A percentile compares a stretch with the other conserved stretches of the same genome.
Conservation (phyloP, 2,888 invertebrate genomes). For the Eurois occulta region DNA sequence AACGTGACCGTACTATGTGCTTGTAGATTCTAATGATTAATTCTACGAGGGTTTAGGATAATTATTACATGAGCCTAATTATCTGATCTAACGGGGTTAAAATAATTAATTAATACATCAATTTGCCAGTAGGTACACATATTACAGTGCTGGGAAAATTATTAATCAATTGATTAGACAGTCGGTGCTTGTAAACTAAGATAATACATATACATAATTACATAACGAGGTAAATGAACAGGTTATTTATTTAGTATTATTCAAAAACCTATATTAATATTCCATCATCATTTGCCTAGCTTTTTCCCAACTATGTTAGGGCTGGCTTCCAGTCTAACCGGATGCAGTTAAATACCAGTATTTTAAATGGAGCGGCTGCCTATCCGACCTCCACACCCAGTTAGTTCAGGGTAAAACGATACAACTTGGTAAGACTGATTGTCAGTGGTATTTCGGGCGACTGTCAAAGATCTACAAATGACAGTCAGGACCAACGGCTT, state of each 20-base stretch:
- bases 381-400: too few species aligned
- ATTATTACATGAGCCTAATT: constrained; percentile 2
- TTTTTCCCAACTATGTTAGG: too few species aligned
- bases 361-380: too few species aligned
- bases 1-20: background rate
- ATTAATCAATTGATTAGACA: constrained; percentile 23
- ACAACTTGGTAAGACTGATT: too few species aligned
- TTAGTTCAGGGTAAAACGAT: too few species aligned
- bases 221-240: background rate
- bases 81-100: constrained; percentile 13
- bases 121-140: constrained; percentile 16
- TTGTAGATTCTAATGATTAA: background rate
- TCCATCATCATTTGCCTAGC: too few species aligned
- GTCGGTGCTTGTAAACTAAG: constrained; percentile 11
- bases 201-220: background rate
- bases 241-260: background rate
- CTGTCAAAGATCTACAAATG: too few species aligned
- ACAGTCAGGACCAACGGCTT: too few species aligned
- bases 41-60: constrained; percentile 9
- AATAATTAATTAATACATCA: constrained; percentile 30
- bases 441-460: too few species aligned
- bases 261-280: background rate
- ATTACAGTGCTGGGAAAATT: constrained; percentile 1
- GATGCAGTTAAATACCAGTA: too few species aligned
- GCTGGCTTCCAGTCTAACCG: too few species aligned